These are phyloP conservation scores for Trissolcus japonicus DNA, from an alignment of 2,888 invertebrate genomes.

Conservation along the genomic window DNA sequence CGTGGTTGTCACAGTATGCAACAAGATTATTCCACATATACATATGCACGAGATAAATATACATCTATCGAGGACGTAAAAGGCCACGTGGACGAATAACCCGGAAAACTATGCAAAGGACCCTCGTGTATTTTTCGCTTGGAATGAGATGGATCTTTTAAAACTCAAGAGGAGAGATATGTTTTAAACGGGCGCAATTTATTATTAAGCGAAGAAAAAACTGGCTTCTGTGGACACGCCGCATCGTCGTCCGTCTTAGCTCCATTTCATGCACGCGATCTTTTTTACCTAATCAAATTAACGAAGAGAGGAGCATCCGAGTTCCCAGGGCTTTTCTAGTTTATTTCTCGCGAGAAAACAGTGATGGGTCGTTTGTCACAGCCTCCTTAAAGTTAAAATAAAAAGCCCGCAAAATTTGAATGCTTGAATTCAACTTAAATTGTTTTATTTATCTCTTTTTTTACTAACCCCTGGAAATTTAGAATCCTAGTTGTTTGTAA, in stretches of 20 bases:
- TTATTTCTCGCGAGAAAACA: too few relatives aligned
- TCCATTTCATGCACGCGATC: slow-evolving; percentile 44
- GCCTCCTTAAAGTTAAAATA: too few relatives aligned
- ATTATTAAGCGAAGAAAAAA: slow-evolving; percentile 50
- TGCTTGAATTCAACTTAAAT: too few relatives aligned
- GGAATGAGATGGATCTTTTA: slow-evolving; percentile 57
- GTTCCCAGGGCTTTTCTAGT: too few relatives aligned
- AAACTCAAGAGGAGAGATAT: slow-evolving; percentile 57
- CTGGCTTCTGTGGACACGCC: slow-evolving; percentile 38
- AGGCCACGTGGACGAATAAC: slow-evolving; percentile 20
- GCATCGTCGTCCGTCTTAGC: slow-evolving; percentile 48
- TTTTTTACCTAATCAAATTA: slow-evolving; percentile 52
- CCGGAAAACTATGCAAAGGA: slow-evolving; percentile 57
- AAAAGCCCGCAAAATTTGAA: too few relatives aligned
- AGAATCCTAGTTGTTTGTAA: too few relatives aligned
- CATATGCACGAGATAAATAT: slow-evolving; percentile 5
- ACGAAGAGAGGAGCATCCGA: slow-evolving; percentile 15
- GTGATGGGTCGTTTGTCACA: too few relatives aligned
- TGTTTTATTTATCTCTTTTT: too few relatives aligned
- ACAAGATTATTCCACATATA: background rate
- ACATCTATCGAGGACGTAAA: slow-evolving; percentile 9
- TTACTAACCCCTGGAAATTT: too few relatives aligned
- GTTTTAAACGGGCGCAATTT: slow-evolving; percentile 55
- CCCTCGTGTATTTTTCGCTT: slow-evolving; percentile 53
- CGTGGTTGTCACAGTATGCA: background rate